Conservation (phyloP, 64 coral and sea anemone species). For the Stylophora pistillata region DNA sequence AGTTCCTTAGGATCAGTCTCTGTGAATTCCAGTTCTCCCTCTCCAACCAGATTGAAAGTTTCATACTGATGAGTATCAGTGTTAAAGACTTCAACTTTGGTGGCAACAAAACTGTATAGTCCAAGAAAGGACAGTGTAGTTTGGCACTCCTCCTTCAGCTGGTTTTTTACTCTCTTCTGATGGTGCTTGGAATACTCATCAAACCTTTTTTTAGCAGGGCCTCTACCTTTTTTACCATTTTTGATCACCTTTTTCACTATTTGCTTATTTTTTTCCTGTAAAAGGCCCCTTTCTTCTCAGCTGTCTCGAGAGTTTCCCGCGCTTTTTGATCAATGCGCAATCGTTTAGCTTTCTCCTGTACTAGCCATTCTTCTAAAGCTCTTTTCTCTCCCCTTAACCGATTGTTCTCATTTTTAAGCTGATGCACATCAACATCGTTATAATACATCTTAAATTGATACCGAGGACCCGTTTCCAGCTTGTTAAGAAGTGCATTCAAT, state of each 20-base stretch:
- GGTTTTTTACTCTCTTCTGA: conserved; percentile 16
- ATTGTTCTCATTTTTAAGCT: conserved; percentile 22
- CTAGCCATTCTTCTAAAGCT: conserved; percentile 42
- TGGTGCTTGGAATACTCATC: conserved; percentile 37
- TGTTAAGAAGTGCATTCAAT: no score
- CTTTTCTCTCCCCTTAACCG: conserved; percentile 27
- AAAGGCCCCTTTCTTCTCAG: no score
- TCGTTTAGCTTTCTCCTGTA: no score
- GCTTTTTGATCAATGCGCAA: no score
- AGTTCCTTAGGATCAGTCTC: conserved; percentile 22
- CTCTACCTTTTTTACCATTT: no score
- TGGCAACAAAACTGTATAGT: conserved; percentile 49
- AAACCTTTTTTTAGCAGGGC: no score
- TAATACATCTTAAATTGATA: no score
- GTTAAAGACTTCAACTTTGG: no score
- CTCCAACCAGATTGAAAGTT: conserved; percentile 18
- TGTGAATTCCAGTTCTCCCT: conserved; percentile 12
- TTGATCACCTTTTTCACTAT: no score
- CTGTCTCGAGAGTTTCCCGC: no score
- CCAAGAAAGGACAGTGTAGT: conserved; percentile 24
- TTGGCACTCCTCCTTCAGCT: conserved; percentile 47
- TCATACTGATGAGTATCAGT: conserved; percentile 29
- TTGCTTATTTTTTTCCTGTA: no score
- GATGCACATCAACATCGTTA: conserved; percentile 18
- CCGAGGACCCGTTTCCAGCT: no score